phyloP scores from a whole-genome alignment of 2,113 vertebrate species.

The Azemiops feae region DNA sequence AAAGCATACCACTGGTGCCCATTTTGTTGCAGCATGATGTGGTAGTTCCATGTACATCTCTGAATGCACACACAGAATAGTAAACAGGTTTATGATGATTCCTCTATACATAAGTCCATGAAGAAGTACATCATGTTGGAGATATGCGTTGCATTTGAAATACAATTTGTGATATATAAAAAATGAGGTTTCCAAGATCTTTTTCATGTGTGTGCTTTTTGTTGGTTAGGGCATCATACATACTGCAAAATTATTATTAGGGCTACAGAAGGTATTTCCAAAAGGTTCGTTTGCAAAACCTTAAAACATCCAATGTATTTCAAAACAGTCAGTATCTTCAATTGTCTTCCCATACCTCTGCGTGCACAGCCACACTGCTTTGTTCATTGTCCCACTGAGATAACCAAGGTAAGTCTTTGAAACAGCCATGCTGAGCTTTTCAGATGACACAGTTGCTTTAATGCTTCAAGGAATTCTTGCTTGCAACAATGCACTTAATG shows the following conservation, averaged over 20 bases:
- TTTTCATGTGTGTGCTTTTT: slow-evolving; percentile 21
- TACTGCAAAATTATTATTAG: background rate
- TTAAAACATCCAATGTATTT: background rate
- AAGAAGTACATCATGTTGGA: background rate
- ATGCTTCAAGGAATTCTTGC: background rate
- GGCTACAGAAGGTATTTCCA: background rate
- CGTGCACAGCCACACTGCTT: background rate
- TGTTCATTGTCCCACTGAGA: background rate
- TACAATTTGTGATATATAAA: background rate
- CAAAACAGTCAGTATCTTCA: background rate
- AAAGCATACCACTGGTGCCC: no score
- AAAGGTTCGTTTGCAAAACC: background rate
- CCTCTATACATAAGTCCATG: background rate
- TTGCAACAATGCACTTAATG: background rate
- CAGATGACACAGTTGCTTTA: background rate
- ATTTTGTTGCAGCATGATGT: background rate
- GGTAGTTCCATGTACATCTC: background rate
- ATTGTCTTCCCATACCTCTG: background rate
- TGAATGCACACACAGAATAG: background rate
- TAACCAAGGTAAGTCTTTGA: background rate
- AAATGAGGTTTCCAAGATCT: slow-evolving; percentile 23
- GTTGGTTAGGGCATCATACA: background rate
- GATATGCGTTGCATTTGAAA: background rate
- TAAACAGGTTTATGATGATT: background rate
- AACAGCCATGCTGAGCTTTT: background rate